phyloP scores from a whole-genome alignment of 2,888 invertebrate genomes.

The Pocota personata region DNA sequence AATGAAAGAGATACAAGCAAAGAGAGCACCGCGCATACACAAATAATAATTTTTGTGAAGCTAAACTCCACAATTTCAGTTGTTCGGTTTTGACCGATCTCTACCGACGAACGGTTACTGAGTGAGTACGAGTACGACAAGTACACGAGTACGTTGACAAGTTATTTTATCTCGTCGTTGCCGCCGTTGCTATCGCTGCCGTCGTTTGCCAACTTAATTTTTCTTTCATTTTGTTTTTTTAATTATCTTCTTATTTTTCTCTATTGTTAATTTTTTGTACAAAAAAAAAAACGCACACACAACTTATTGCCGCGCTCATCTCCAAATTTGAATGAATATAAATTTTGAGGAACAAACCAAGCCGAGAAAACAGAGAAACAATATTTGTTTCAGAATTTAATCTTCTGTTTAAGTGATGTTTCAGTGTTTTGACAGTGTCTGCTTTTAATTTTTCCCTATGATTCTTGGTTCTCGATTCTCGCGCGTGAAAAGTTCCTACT shows the following conservation, averaged over 20 bases:
- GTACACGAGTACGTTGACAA: constrained; percentile 64
- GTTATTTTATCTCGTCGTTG: constrained; percentile 54
- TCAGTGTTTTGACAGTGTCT: constrained; percentile 10
- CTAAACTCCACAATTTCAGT: constrained; percentile 52
- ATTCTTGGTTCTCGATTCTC: constrained; percentile 27
- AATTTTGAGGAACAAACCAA: background rate
- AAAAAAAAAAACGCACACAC: background rate
- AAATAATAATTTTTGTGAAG: constrained; percentile 39
- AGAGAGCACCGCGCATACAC: constrained; percentile 23
- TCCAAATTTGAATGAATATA: background rate
- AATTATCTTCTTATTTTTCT: background rate
- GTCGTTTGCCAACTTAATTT: constrained; percentile 27
- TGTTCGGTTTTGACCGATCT: constrained; percentile 68
- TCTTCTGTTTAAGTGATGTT: too few relatives aligned
- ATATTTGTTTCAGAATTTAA: too few relatives aligned
- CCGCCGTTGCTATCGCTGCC: constrained; percentile 41
- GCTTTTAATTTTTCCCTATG: background rate
- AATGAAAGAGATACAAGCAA: constrained; percentile 22
- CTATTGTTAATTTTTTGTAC: background rate
- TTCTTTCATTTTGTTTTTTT: background rate
- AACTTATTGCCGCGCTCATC: background rate
- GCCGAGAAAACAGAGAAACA: constrained; percentile 16
- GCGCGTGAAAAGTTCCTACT: constrained; percentile 37
- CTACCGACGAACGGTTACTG: constrained; percentile 55
- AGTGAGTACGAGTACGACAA: constrained; percentile 64